Percentiles rank a stretch among this genome's conserved stretches.
Conservation (phyloP, 2,113 vertebrate species). For the Elgaria multicarinata region DNA sequence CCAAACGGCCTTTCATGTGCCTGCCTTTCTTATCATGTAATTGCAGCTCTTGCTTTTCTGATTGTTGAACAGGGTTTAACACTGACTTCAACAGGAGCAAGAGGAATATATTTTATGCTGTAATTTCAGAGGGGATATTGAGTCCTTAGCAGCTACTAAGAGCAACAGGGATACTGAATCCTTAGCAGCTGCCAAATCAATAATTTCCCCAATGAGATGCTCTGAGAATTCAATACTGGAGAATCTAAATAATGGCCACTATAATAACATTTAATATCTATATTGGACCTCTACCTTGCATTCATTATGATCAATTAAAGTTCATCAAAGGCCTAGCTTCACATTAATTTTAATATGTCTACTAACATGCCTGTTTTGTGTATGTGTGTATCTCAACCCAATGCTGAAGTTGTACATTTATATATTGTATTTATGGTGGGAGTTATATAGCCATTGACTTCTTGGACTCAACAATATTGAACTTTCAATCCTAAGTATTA, state of each 20-base stretch:
- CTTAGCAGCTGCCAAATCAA: neutral
- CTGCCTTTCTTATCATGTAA: neutral
- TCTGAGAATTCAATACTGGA: neutral
- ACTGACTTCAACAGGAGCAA: neutral
- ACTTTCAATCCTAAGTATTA: neutral
- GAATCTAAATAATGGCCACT: neutral
- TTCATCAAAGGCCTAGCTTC: neutral
- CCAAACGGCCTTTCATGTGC: neutral
- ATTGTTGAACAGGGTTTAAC: neutral
- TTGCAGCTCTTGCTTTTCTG: neutral
- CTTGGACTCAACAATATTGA: neutral
- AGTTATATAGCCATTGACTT: neutral
- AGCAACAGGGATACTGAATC: neutral
- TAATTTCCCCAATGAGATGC: neutral
- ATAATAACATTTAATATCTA: neutral
- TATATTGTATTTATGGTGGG: neutral
- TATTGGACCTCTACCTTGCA: neutral
- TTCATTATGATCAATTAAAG: conserved; percentile 1
- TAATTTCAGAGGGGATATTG: neutral
- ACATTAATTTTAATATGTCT: neutral
- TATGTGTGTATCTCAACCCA: neutral
- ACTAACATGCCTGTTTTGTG: neutral
- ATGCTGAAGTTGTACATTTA: neutral
- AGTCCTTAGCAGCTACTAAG: neutral
- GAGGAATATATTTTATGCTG: neutral